Evolutionary conservation across 53 echinoderm and acorn worm genomes (phyloP).

Genomic region (Holothuria scabra): DNA sequence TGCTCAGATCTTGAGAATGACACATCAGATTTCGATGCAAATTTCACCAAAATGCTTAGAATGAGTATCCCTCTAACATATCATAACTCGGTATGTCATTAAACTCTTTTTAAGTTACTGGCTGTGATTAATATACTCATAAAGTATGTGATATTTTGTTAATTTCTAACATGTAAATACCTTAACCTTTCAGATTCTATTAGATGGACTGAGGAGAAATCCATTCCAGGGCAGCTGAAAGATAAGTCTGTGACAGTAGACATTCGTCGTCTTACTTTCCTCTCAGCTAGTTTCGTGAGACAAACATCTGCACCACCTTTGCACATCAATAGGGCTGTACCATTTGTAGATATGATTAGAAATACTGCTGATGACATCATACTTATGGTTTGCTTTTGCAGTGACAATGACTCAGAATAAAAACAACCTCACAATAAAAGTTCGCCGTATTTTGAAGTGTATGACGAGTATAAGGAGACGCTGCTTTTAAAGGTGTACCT

Average conservation of each 20-base stretch:
- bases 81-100: too few species aligned
- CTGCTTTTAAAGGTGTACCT: too few species aligned
- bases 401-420: conserved; percentile 11
- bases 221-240: neutral
- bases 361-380: neutral
- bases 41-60: too few species aligned
- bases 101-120: too few species aligned
- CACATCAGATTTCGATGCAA: too few species aligned
- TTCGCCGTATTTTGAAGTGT: too few species aligned
- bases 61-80: too few species aligned
- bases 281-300: conserved; percentile 4
- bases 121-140: too few species aligned
- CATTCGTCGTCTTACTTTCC: neutral
- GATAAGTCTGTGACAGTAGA: neutral
- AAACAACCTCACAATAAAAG: neutral
- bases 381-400: neutral
- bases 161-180: too few species aligned
- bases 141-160: too few species aligned
- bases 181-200: neutral
- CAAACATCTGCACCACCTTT: neutral
- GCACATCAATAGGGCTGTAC: neutral
- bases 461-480: too few species aligned
- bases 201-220: conserved; percentile 22
- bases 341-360: conserved; percentile 1
- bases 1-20: too few species aligned